Conservation (phyloP, 2,888 invertebrate genomes). For the Dione vanillae region DNA sequence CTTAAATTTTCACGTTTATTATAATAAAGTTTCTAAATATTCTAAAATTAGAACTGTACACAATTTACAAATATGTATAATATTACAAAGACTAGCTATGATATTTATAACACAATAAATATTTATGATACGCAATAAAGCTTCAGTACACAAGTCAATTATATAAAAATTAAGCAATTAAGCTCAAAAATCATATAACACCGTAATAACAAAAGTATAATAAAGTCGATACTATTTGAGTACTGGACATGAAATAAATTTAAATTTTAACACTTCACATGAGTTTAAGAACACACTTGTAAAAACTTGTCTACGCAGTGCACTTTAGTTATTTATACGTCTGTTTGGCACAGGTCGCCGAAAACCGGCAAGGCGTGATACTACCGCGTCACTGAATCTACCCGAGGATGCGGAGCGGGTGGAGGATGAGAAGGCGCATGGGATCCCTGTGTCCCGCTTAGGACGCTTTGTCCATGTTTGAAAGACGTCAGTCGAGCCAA, state of each 20-base stretch:
- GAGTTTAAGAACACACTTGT: conserved; percentile 71
- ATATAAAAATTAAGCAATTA: conserved; percentile 44
- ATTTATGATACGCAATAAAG: conserved; percentile 51
- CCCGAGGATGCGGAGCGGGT: conserved; percentile 72
- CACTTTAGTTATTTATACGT: conserved; percentile 73
- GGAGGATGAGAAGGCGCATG: conserved; percentile 70
- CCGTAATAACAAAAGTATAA: conserved; percentile 38
- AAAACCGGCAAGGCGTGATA: conserved; percentile 81
- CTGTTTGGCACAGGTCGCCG: conserved; percentile 84
- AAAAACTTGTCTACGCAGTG: conserved; percentile 55
- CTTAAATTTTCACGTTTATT: conserved; percentile 59
- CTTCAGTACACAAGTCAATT: conserved; percentile 43
- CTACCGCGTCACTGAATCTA: conserved; percentile 81
- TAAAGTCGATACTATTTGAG: conserved; percentile 33
- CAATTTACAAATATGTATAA: conserved; percentile 51
- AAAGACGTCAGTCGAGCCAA: conserved; percentile 75
- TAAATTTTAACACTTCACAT: conserved; percentile 49
- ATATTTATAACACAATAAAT: conserved; percentile 57
- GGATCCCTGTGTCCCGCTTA: conserved; percentile 61
- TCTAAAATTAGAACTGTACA: conserved; percentile 61
- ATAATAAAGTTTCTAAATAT: conserved; percentile 46
- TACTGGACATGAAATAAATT: conserved; percentile 33
- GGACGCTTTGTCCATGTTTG: conserved; percentile 66
- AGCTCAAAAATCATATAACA: conserved; percentile 39
- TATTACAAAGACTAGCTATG: conserved; percentile 76